Conservation (phyloP, 2,797 vertebrate species). For the Nasua narica region DNA sequence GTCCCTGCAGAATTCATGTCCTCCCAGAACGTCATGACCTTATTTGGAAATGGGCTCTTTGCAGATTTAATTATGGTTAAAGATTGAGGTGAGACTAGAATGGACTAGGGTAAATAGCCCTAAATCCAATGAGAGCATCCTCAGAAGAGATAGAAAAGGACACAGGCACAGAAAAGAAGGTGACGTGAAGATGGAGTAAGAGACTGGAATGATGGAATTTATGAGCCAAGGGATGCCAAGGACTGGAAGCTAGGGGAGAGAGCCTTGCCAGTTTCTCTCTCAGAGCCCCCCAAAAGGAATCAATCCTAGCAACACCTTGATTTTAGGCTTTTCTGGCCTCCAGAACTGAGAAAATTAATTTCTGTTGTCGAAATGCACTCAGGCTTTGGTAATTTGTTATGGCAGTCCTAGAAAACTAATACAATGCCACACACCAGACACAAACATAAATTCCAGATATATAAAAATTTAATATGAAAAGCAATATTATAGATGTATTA, state of each 20-base stretch:
- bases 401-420: background rate
- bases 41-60: background rate
- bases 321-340: background rate
- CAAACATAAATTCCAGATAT: background rate
- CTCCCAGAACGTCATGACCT: background rate
- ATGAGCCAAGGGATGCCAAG: background rate
- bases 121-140: background rate
- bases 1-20: background rate
- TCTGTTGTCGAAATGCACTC: background rate
- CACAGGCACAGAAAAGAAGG: background rate
- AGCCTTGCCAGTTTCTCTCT: background rate
- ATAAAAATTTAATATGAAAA: background rate
- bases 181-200: background rate
- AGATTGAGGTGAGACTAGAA: background rate
- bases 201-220: background rate
- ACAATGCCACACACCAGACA: background rate
- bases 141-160: background rate
- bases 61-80: background rate
- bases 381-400: background rate
- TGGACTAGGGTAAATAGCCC: background rate
- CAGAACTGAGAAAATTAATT: background rate
- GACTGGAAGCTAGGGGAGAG: background rate
- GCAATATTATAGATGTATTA: background rate
- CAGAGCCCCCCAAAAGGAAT: background rate
- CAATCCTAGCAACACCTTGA: background rate